Conservation (phyloP, 2,888 invertebrate species). For the Mechanitis mazaeus region DNA sequence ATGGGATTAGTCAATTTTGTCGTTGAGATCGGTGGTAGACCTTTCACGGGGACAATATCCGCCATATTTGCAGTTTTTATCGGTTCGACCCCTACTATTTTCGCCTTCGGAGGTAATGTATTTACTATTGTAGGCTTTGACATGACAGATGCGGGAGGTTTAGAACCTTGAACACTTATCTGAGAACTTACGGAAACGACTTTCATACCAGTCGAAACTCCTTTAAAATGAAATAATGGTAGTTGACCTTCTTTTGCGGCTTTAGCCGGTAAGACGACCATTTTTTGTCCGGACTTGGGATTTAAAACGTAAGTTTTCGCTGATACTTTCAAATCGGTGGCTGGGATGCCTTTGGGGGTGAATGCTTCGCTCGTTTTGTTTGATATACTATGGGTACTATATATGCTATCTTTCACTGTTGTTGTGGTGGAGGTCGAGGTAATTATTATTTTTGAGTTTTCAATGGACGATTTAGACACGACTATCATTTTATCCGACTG, state of each 20-base stretch:
- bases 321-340: conserved; percentile 69
- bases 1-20: conserved; percentile 66
- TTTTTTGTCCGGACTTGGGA: conserved; percentile 70
- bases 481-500: conserved; percentile 68
- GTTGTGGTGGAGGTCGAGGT: conserved; percentile 51
- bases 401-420: conserved; percentile 43
- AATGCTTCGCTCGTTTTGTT: conserved; percentile 54
- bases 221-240: conserved; percentile 67
- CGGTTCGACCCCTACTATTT: conserved; percentile 47
- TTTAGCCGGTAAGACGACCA: conserved; percentile 71
- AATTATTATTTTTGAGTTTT: conserved; percentile 60
- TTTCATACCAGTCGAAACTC: conserved; percentile 67
- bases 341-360: conserved; percentile 67
- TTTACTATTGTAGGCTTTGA: conserved; percentile 54
- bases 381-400: conserved; percentile 47
- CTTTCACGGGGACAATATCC: conserved; percentile 67
- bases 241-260: conserved; percentile 58
- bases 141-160: conserved; percentile 49
- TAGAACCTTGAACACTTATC: conserved; percentile 43
- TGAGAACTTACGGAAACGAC: conserved; percentile 67
- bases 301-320: conserved; percentile 70
- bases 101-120: conserved; percentile 47
- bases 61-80: conserved; percentile 68
- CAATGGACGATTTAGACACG: conserved; percentile 60
- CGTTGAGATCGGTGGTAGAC: conserved; percentile 55